Evolutionary conservation across 1,140 invertebrate genomes (phyloP).

Genomic region (Cydia fagiglandana): DNA sequence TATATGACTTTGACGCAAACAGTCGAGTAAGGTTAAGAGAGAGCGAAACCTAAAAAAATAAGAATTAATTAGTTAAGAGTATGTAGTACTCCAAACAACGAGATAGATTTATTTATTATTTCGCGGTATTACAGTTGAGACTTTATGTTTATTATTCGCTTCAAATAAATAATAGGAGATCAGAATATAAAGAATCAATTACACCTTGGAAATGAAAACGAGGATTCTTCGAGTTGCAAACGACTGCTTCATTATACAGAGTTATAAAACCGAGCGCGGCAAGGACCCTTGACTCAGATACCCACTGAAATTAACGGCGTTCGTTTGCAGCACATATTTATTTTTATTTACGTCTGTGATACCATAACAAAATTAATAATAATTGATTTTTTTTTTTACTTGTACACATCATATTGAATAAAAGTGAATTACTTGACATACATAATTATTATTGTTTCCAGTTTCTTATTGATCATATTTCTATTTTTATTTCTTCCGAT

Average conservation of each 20-base stretch:
- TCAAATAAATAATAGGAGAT: background rate
- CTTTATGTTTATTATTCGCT: slow-evolving; percentile 1
- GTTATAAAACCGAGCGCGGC: slow-evolving; percentile 28
- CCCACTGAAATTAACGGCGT: slow-evolving; percentile 21
- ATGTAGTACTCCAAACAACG: too few species aligned
- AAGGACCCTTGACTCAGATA: slow-evolving; percentile 28
- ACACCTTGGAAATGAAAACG: slow-evolving; percentile 10
- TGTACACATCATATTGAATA: too few species aligned
- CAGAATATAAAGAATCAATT: slow-evolving; percentile 27
- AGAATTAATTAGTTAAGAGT: too few species aligned
- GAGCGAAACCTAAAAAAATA: too few species aligned
- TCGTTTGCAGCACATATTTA: background rate
- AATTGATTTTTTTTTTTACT: too few species aligned
- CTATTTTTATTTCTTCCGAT: too few species aligned
- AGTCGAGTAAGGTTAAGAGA: too few species aligned
- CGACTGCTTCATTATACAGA: slow-evolving; percentile 23
- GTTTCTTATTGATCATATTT: too few species aligned
- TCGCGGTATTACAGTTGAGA: background rate
- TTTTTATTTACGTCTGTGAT: slow-evolving; percentile 2
- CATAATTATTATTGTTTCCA: too few species aligned
- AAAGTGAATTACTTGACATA: too few species aligned
- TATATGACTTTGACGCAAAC: too few species aligned
- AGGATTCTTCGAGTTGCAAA: slow-evolving; percentile 27
- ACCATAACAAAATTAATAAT: too few species aligned
- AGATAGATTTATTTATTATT: background rate